A percentile compares a stretch with the other conserved stretches of the same genome.
Evolutionary conservation across 1,140 invertebrate species (phyloP).

Genomic region (Brachionus sp.): DNA sequence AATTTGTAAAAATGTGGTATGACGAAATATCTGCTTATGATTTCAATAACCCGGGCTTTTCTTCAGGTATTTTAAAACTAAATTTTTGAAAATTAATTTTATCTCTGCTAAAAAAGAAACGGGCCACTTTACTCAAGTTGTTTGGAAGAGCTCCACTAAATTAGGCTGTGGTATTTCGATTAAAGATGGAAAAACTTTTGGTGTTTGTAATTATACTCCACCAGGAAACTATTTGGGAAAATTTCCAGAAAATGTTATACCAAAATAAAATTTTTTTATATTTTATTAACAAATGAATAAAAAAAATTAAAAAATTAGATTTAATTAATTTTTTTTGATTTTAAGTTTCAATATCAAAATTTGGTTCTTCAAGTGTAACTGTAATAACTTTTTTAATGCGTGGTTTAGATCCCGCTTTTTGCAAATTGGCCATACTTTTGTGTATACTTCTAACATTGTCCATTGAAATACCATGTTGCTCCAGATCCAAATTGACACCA

Average conservation of each 20-base stretch:
- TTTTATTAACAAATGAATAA: not conserved
- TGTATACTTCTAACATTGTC: constrained; percentile 15
- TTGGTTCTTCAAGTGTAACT: not conserved
- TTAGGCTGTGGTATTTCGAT: not conserved
- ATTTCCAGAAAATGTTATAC: not conserved
- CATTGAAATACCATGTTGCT: not conserved
- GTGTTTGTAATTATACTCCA: constrained; percentile 15
- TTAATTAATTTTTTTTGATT: no score
- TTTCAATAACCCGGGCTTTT: not conserved
- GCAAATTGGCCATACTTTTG: constrained; percentile 16
- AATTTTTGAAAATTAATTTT: not conserved
- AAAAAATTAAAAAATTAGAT: no score
- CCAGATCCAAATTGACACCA: constrained; percentile 21
- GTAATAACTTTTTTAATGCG: not conserved
- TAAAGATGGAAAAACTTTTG: not conserved
- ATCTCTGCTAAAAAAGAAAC: not conserved
- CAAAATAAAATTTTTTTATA: not conserved
- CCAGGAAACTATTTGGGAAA: not conserved
- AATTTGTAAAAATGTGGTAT: not conserved
- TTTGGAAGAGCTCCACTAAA: not conserved
- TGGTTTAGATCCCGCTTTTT: not conserved
- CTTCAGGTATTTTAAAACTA: not conserved
- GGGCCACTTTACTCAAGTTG: not conserved
- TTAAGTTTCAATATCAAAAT: not conserved
- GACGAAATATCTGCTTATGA: not conserved